Evolutionary conservation across 37 sponge, comb jelly and placozoan species (phyloP), one percentile per base, ranked within the genome.

Genomic region (Spongilla lacustris): DNA sequence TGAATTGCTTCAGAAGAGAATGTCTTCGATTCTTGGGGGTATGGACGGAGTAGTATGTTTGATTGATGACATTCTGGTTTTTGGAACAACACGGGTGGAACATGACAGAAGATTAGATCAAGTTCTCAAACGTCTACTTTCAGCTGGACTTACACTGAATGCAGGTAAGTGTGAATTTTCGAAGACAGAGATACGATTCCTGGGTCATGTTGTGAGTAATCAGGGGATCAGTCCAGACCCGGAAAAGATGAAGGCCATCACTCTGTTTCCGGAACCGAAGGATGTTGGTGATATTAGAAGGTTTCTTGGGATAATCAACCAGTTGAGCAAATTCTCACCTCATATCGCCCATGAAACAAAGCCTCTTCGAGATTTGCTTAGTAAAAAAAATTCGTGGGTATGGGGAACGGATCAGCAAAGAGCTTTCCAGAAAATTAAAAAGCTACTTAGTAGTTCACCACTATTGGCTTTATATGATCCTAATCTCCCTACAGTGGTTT

Each of bases 221-320:
- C 1, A 28, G 0, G 81, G 85, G 1, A 36, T 77, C 0, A 68
- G 69, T 0, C 79, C 80, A 19, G 78, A 71, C 29, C 70, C 10
- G 19, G 32, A 32, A 6, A 84, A 84, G 67, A 66, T n/a, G 23
- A 23, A 76, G 0, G 84, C 80, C 27, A 83, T 77, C 29, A 49
- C 10, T 8, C 23, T 5, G 11, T 80, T 89, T 35, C 36, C 25
- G 23, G 31, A 35, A 31, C 90, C 85, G 17, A 79, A 74, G 6
- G 71, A 67, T 41, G 71, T 73, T 27, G 27, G 29, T 26, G 83
- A 88, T 36, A 6, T 83, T 25, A 26, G 83, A 12, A 29, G 83
- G 6, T 88, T 88, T 33, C 34, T 83, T 0, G 90, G 90, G 27
- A 85, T 90, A 77, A 50, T 75, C 36, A 84, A 81, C 76, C 76